phyloP scores from a whole-genome alignment of 1,140 invertebrate species.

The Euura saliciscinereae region DNA sequence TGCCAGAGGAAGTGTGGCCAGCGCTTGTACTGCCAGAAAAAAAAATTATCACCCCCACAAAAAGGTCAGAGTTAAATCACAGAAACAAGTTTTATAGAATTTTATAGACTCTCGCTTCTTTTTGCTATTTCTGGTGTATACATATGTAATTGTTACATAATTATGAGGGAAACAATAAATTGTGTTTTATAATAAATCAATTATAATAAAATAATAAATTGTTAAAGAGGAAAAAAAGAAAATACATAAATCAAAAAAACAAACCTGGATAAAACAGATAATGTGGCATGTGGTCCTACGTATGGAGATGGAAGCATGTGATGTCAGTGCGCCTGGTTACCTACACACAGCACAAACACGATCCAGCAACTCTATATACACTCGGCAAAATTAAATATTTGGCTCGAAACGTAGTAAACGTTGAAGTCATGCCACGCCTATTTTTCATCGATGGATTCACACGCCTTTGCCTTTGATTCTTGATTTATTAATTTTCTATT shows the following conservation, averaged over 20 bases:
- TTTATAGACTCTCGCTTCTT: too few species aligned
- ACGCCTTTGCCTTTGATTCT: too few species aligned
- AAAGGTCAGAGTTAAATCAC: too few species aligned
- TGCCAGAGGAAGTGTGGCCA: conserved; percentile 67
- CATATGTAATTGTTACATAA: too few species aligned
- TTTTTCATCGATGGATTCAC: background rate
- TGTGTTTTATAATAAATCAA: too few species aligned
- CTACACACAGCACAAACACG: conserved; percentile 55
- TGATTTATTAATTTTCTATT: too few species aligned
- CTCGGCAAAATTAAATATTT: conserved; percentile 1
- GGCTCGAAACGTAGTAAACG: background rate
- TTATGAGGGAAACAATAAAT: too few species aligned
- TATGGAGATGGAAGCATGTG: conserved; percentile 51
- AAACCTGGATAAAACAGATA: conserved; percentile 50
- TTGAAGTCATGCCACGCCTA: conserved; percentile 4
- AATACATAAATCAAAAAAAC: conserved; percentile 36
- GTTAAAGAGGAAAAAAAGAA: conserved; percentile 29
- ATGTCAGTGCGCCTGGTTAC: conserved; percentile 55
- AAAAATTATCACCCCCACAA: too few species aligned
- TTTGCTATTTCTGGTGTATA: too few species aligned
- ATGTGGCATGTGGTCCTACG: conserved; percentile 49
- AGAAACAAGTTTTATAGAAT: too few species aligned
- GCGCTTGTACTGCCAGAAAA: conserved; percentile 71
- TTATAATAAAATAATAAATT: background rate
- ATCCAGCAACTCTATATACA: conserved; percentile 53